Evolutionary conservation across 2,797 vertebrate genomes (phyloP).

Genomic region (Microctenopoma stevenorrisi): DNA sequence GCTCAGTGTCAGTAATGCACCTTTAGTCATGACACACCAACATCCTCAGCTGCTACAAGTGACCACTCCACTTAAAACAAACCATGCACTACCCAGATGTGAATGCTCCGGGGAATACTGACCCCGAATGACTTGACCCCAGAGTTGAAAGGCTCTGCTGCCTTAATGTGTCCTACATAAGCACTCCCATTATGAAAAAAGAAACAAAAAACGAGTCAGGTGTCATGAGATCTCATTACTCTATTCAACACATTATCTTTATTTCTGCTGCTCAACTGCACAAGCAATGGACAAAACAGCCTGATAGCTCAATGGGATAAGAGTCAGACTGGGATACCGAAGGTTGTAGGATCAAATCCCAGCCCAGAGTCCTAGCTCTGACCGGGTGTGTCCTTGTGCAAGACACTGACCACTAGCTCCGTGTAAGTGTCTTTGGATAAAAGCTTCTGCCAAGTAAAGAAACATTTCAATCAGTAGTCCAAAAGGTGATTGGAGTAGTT

Average conservation of each 20-base stretch:
- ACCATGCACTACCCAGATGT: slow-evolving; percentile 43
- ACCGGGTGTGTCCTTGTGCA: too few relatives aligned
- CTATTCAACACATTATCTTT: slow-evolving; percentile 17
- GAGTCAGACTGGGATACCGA: too few relatives aligned
- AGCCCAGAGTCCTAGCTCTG: too few relatives aligned
- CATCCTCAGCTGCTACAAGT: slow-evolving; percentile 80
- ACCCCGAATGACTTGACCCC: not conserved
- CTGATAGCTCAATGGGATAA: too few relatives aligned
- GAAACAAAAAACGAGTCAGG: slow-evolving; percentile 20
- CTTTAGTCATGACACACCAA: slow-evolving; percentile 54
- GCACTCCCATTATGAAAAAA: slow-evolving; percentile 26
- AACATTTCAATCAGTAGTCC: slow-evolving; percentile 17
- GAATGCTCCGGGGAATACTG: slow-evolving; percentile 27
- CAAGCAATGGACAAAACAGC: slow-evolving; percentile 10
- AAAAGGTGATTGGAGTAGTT: slow-evolving; percentile 23
- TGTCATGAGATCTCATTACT: slow-evolving; percentile 43
- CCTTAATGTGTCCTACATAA: slow-evolving; percentile 29
- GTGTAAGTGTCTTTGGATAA: too few relatives aligned
- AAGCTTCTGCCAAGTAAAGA: too few relatives aligned
- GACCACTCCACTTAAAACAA: slow-evolving; percentile 54
- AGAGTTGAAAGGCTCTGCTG: slow-evolving; percentile 24
- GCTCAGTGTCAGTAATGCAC: slow-evolving; percentile 56
- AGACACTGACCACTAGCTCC: too few relatives aligned
- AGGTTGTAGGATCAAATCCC: too few relatives aligned
- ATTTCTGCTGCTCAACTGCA: slow-evolving; percentile 34